Evolutionary conservation across 1,140 invertebrate species (phyloP).

Genomic region (Nylanderia fulva): DNA sequence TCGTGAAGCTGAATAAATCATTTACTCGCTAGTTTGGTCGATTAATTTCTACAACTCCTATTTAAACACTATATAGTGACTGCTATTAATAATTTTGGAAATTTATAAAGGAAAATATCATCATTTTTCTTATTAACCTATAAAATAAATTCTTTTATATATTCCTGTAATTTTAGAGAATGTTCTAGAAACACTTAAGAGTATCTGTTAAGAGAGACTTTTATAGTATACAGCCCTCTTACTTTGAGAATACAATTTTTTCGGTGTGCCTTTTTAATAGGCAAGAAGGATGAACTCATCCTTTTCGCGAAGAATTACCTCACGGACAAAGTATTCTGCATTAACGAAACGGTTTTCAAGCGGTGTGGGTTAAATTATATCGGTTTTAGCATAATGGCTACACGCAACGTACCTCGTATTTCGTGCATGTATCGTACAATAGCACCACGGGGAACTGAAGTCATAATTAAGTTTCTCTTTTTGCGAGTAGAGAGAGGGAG

Average conservation of each 20-base stretch:
- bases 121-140: too few relatives aligned
- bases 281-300: background rate
- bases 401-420: background rate
- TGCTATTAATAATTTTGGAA: too few relatives aligned
- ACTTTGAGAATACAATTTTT: background rate
- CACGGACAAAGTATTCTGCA: background rate
- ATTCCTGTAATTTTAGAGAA: too few relatives aligned
- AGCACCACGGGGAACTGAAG: slow-evolving; percentile 30
- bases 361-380: slow-evolving; percentile 45
- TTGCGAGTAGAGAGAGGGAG: slow-evolving; percentile 16
- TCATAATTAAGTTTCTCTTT: slow-evolving; percentile 59
- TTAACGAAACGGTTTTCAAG: slow-evolving; percentile 37
- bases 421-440: slow-evolving; percentile 31
- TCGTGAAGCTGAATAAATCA: too few relatives aligned
- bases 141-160: too few relatives aligned
- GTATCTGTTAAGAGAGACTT: too few relatives aligned
- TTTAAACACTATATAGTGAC: too few relatives aligned
- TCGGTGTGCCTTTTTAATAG: background rate
- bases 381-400: slow-evolving; percentile 34
- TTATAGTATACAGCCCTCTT: background rate
- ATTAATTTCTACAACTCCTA: too few relatives aligned
- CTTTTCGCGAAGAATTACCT: background rate
- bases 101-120: too few relatives aligned
- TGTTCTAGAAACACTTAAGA: too few relatives aligned
- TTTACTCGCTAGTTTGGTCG: too few relatives aligned